Conservation (phyloP, 2,797 vertebrate species). For the Falco concolor region DNA sequence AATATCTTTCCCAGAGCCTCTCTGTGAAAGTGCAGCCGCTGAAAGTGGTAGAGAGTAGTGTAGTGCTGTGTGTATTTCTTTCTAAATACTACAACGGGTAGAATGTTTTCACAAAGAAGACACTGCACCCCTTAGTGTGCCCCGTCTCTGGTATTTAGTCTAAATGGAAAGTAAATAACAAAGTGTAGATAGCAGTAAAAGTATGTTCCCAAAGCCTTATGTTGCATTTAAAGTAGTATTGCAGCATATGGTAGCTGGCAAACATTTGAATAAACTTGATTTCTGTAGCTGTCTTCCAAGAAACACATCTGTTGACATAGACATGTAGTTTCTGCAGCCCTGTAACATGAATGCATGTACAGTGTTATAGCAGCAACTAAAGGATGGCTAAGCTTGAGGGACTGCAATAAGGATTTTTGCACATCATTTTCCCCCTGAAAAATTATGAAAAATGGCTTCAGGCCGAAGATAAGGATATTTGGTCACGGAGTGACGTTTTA, state of each 20-base stretch:
- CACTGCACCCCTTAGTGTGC: conserved; percentile 32
- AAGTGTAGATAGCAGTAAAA: conserved; percentile 61
- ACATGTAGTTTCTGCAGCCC: conserved; percentile 46
- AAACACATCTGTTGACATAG: conserved; percentile 64
- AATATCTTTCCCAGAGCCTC: conserved; percentile 16
- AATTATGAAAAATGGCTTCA: neutral
- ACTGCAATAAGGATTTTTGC: neutral
- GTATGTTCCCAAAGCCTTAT: conserved; percentile 47
- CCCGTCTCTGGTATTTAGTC: conserved; percentile 63
- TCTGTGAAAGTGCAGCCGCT: neutral
- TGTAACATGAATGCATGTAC: conserved; percentile 1
- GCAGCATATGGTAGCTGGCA: conserved; percentile 58
- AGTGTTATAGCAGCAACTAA: neutral
- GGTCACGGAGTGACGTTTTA: neutral
- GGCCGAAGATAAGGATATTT: neutral
- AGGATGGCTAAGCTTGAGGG: neutral
- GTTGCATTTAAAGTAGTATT: conserved; percentile 60
- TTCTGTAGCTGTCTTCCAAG: conserved; percentile 63
- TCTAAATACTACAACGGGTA: conserved; percentile 40
- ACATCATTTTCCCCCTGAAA: neutral
- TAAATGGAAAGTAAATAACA: conserved; percentile 67
- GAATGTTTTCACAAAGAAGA: conserved; percentile 50
- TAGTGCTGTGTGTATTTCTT: conserved; percentile 2
- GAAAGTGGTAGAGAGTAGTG: neutral
- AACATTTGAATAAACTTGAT: conserved; percentile 60